Conservation (phyloP, 2,797 vertebrate species). For the Pangasius macronema region DNA sequence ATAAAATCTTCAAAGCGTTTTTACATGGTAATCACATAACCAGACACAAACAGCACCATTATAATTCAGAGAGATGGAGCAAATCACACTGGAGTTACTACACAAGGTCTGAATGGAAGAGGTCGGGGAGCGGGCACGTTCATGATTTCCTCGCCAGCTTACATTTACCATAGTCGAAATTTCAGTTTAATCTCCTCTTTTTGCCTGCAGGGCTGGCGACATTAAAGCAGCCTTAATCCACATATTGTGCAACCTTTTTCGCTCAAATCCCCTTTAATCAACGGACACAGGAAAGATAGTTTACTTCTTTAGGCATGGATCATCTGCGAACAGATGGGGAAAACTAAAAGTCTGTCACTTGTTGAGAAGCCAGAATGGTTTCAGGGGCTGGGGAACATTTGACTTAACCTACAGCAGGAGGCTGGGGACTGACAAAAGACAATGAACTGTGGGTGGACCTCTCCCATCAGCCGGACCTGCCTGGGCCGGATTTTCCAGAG, state of each 20-base stretch:
- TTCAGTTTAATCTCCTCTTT: constrained; percentile 47
- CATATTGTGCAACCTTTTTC: constrained; percentile 41
- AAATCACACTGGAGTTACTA: constrained; percentile 16
- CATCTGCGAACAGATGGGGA: constrained; percentile 20
- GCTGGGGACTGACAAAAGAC: constrained; percentile 29
- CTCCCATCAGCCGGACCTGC: constrained; percentile 30
- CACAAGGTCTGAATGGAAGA: constrained; percentile 35
- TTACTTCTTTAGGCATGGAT: constrained; percentile 49
- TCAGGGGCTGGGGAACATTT: constrained; percentile 27
- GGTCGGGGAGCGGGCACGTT: constrained; percentile 43
- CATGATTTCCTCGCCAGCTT: constrained; percentile 51
- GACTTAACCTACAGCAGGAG: constrained; percentile 47
- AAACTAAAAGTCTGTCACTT: constrained; percentile 44
- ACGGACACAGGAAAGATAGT: constrained; percentile 48
- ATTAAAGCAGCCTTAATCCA: constrained; percentile 51
- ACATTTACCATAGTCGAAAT: constrained; percentile 43
- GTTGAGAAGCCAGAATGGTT: constrained; percentile 33
- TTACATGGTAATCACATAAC: constrained; percentile 38
- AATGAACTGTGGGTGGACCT: constrained; percentile 48
- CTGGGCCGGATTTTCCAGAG: constrained; percentile 27
- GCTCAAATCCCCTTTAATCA: constrained; percentile 57
- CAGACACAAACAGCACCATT: constrained; percentile 30
- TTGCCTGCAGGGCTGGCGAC: constrained; percentile 27
- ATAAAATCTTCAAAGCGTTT: constrained; percentile 32
- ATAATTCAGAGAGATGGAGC: constrained; percentile 37